Evolutionary conservation across 2,797 vertebrate species (phyloP).

Genomic region (Yasuhikotakia modesta): DNA sequence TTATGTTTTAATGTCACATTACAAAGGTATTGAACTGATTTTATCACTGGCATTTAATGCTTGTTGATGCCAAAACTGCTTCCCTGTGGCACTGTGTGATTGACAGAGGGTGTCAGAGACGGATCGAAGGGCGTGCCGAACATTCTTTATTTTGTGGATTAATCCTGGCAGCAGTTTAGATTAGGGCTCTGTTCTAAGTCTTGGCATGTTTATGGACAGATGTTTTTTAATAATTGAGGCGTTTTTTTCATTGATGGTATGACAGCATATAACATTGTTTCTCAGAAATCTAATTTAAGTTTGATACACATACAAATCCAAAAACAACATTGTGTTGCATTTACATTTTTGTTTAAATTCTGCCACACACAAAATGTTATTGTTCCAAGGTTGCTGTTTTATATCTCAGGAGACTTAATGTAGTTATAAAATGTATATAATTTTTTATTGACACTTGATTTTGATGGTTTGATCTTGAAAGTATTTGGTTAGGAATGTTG

Average conservation of each 20-base stretch:
- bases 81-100: constrained; percentile 27
- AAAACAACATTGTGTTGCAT: too few relatives aligned
- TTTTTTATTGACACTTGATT: too few relatives aligned
- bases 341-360: too few relatives aligned
- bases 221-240: constrained; percentile 41
- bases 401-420: too few relatives aligned
- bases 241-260: constrained; percentile 11
- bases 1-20: constrained; percentile 28
- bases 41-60: not conserved
- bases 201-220: constrained; percentile 38
- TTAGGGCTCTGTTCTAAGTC: constrained; percentile 32
- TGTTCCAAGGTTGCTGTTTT: too few relatives aligned
- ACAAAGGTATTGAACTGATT: constrained; percentile 4
- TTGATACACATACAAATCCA: too few relatives aligned
- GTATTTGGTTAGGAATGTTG: too few relatives aligned
- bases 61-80: constrained; percentile 7
- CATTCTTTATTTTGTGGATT: constrained; percentile 31
- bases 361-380: too few relatives aligned
- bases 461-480: too few relatives aligned
- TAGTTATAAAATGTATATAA: too few relatives aligned
- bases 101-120: constrained; percentile 31
- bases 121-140: constrained; percentile 39
- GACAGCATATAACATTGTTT: not conserved
- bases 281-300: not conserved
- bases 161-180: constrained; percentile 27